These are phyloP conservation scores for Salvelinus namaycush DNA, from an alignment of 2,113 vertebrate genomes.

Conservation along the genomic window DNA sequence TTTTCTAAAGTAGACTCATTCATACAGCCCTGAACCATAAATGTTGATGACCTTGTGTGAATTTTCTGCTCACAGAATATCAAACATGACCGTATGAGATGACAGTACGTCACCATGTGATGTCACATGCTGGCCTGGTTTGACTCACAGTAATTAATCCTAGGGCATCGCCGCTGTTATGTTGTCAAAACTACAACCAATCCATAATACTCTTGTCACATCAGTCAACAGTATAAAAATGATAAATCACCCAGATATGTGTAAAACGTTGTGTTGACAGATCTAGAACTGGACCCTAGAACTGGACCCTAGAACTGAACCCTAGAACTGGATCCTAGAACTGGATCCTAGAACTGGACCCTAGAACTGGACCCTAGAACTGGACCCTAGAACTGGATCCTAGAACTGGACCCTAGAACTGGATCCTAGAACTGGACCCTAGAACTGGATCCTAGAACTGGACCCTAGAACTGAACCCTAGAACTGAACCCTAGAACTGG, in stretches of 20 bases:
- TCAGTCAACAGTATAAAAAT: conserved; percentile 21
- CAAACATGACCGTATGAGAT: conserved; percentile 34
- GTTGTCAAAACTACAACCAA: conserved; percentile 8
- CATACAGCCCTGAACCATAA: not conserved
- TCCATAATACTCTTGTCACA: conserved; percentile 29
- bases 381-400: too few relatives aligned
- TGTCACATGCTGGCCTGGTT: conserved; percentile 10
- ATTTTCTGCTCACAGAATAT: conserved; percentile 24
- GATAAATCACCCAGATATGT: conserved; percentile 31
- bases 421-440: too few relatives aligned
- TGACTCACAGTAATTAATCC: conserved; percentile 11
- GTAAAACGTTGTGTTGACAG: not conserved
- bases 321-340: too few relatives aligned
- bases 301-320: too few relatives aligned
- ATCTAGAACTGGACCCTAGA: not conserved
- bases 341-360: not conserved
- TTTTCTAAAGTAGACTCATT: too few relatives aligned
- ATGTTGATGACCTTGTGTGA: not conserved
- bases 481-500: too few relatives aligned
- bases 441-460: too few relatives aligned
- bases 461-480: not conserved
- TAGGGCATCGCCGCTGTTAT: conserved; percentile 9
- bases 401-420: too few relatives aligned
- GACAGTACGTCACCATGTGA: too few relatives aligned
- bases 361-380: too few relatives aligned